Percentiles rank a stretch among this genome's conserved stretches.
phyloP scores from a whole-genome alignment of 2,113 vertebrate species.

The Petromus typicus region DNA sequence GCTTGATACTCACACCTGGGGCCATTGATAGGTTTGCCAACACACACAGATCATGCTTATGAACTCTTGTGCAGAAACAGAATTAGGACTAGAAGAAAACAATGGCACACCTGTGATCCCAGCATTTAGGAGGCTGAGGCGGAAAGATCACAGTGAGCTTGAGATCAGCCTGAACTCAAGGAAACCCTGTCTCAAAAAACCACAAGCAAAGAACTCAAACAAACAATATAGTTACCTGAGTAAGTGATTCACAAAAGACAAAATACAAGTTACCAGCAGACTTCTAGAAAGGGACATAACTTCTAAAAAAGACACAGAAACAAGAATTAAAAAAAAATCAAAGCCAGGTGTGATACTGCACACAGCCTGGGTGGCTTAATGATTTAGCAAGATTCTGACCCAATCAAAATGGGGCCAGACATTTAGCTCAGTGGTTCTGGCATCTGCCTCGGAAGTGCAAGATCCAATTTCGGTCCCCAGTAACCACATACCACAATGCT shows the following conservation, averaged over 20 bases:
- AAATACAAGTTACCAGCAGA: background rate
- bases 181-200: too few species aligned
- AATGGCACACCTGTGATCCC: background rate
- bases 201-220: background rate
- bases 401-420: too few species aligned
- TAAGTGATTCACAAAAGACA: slow-evolving; percentile 15
- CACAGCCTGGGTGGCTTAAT: background rate
- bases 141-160: too few species aligned
- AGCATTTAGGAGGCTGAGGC: too few species aligned
- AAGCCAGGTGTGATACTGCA: background rate
- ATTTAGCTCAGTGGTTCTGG: too few species aligned
- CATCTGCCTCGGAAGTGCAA: too few species aligned
- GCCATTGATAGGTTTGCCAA: background rate
- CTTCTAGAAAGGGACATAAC: background rate
- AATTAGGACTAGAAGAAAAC: background rate
- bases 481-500: too few species aligned
- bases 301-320: background rate
- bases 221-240: background rate
- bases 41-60: background rate
- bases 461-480: too few species aligned
- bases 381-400: background rate
- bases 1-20: background rate
- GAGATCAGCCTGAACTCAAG: too few species aligned
- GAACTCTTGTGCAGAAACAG: background rate
- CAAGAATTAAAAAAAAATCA: background rate